Conservation (phyloP, 2,797 vertebrate genomes). For the Smutsia gigantea region DNA sequence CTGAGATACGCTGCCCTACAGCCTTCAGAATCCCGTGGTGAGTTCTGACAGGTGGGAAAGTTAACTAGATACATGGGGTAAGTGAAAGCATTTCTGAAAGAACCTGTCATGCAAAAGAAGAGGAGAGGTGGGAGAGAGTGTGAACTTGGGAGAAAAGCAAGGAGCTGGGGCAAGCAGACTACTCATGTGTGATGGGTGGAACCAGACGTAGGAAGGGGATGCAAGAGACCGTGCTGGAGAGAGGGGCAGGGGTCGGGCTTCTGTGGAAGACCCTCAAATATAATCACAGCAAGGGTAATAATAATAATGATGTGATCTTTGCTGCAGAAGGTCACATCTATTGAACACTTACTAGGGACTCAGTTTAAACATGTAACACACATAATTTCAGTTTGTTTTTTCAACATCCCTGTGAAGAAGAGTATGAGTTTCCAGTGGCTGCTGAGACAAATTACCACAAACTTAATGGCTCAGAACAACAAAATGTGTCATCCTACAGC, state of each 20-base stretch:
- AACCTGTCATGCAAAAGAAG: neutral
- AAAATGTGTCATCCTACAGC: neutral
- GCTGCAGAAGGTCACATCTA: neutral
- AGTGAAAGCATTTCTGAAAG: neutral
- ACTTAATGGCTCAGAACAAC: too few species aligned
- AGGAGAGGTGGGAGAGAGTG: neutral
- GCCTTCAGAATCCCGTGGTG: neutral
- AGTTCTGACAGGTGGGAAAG: neutral
- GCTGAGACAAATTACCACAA: neutral
- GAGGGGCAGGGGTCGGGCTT: neutral
- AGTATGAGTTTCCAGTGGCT: neutral
- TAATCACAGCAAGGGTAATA: too few species aligned
- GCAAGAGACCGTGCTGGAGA: neutral
- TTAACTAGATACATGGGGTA: neutral
- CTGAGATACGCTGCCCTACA: neutral
- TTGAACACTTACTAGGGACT: neutral
- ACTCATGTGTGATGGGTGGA: accelerated
- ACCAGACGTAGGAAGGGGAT: neutral
- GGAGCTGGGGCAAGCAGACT: neutral
- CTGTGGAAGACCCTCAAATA: accelerated
- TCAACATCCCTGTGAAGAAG: neutral
- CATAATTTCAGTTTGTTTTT: neutral
- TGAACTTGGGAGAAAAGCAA: neutral
- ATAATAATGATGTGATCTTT: neutral
- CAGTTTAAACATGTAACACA: neutral